Percentiles rank a stretch among this genome's conserved stretches.
These are phyloP conservation scores for Dryobates pubescens DNA, from an alignment of 2,797 vertebrate genomes.

Conservation along the genomic window DNA sequence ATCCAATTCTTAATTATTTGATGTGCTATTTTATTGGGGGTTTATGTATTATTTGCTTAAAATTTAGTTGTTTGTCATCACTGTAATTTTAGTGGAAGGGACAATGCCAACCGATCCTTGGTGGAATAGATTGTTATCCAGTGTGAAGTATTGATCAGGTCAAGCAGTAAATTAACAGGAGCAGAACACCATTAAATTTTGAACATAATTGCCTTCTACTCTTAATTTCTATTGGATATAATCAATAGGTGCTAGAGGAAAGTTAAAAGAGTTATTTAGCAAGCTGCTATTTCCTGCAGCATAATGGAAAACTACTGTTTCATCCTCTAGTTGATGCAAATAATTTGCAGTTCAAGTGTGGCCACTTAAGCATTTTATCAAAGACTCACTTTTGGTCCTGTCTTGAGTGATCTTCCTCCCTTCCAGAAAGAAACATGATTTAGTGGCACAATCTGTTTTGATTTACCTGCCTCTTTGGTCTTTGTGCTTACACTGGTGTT, in stretches of 20 bases:
- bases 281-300: slow-evolving; percentile 70
- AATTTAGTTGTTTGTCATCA: slow-evolving; percentile 49
- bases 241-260: slow-evolving; percentile 82
- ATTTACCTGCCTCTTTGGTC: background rate
- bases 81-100: slow-evolving; percentile 63
- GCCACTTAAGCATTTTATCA: slow-evolving; percentile 61
- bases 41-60: background rate
- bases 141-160: slow-evolving; percentile 79
- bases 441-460: background rate
- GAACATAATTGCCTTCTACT: slow-evolving; percentile 85
- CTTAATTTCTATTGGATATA: slow-evolving; percentile 82
- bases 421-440: slow-evolving; percentile 16
- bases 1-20: slow-evolving; percentile 54
- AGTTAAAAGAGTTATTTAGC: slow-evolving; percentile 80
- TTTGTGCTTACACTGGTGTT: background rate
- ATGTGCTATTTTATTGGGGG: slow-evolving; percentile 3
- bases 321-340: slow-evolving; percentile 63
- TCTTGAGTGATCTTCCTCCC: slow-evolving; percentile 37
- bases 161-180: slow-evolving; percentile 84
- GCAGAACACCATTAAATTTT: slow-evolving; percentile 82
- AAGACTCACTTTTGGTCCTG: slow-evolving; percentile 37
- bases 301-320: slow-evolving; percentile 72
- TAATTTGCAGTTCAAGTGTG: slow-evolving; percentile 54
- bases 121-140: slow-evolving; percentile 77
- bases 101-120: slow-evolving; percentile 31